Evolutionary conservation across 2,888 invertebrate genomes (phyloP), one percentile per base, ranked within the genome.

Genomic region (Pemphredon lugubris): DNA sequence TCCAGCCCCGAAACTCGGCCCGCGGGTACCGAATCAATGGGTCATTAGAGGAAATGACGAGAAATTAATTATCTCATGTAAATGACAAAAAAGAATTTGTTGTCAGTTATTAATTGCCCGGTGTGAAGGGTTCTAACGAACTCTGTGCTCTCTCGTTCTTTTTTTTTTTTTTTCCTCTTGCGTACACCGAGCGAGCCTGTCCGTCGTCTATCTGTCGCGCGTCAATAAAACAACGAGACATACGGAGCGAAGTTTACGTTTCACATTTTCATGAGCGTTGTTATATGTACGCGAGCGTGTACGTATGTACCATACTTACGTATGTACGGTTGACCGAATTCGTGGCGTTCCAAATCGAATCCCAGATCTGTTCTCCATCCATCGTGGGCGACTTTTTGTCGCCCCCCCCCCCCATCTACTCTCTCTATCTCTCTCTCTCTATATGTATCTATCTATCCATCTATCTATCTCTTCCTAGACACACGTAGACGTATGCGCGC

Each of bases 301-400:
- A 26, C 26, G 7, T 26, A 26, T 26, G 7, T 7, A 26, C n/a
- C 7, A 26, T 26, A 26, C 4, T n/a, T 26, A 7, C 7, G 7
- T 74, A 44, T 67, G 59, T 64, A 72, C 73, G 66, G 64, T 61
- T 68, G 71, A 50, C 79, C 69, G 74, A 67, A 77, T 72, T 57
- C 65, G 69, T 74, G 68, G 63, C 75, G 73, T 77, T 72, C 75
- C 63, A 75, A 77, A 74, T 77, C 72, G 51, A 79, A 71, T 69
- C 67, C 39, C 23, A 68, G 74, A 79, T 79, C 79, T 77, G 75
- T 79, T 79, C 75, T 58, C 77, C 70, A 79, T 79, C 66, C 77
- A 70, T 77, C 70, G 70, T 75, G 70, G 72, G 79, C 70, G 73
- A 79, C 39, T 75, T 67, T 79, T 78, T 67, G 60, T 75, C 64